Conservation (phyloP, 2,888 invertebrate genomes). For the Drosophila mimica region DNA sequence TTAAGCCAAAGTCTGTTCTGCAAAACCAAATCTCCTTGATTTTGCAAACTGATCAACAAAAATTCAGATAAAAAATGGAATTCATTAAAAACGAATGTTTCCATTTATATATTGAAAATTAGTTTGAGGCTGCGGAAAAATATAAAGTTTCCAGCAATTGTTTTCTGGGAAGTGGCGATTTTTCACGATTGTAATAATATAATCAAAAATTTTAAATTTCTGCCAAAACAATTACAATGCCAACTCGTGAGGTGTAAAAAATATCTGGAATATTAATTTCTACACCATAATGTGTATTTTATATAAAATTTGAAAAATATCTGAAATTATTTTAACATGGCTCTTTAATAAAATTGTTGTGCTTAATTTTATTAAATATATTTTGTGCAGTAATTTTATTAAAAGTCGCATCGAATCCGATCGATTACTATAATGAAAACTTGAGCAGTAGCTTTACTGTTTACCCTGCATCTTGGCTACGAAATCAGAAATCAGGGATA, state of each 20-base stretch:
- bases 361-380: no score
- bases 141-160: background rate
- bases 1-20: conserved; percentile 5
- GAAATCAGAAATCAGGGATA: background rate
- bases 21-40: background rate
- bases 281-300: no score
- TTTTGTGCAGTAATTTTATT: background rate
- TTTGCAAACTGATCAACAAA: background rate
- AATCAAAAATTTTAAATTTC: background rate
- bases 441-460: background rate
- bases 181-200: no score
- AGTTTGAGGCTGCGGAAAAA: background rate
- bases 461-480: background rate
- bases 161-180: background rate
- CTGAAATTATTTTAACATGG: background rate
- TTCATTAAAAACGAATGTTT: background rate
- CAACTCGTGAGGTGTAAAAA: background rate
- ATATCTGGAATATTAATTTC: no score
- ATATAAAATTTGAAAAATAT: background rate
- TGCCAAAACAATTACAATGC: background rate
- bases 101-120: background rate
- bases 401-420: background rate
- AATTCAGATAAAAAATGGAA: background rate
- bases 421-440: background rate
- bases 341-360: no score